Base-by-base conservation (phyloP, 2,113 vertebrate species). In the Polyodon spathula region DNA sequence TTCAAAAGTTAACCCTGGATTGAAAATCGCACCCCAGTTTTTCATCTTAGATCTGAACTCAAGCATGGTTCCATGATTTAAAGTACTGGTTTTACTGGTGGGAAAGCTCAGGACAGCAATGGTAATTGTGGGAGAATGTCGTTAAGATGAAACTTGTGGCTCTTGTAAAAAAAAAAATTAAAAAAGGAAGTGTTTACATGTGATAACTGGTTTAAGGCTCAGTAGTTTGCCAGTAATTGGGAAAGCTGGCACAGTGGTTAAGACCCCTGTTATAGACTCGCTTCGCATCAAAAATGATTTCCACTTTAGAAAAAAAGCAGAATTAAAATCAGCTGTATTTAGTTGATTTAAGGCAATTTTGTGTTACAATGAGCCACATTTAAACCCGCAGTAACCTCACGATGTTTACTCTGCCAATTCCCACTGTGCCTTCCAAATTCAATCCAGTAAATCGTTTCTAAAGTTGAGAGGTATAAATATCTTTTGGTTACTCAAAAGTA, bases 301-400 rank as follows among this genome's bases (percentile, higher is more conserved):
- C 78, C 76, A 72, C 77, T 76, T 78, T 75, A 84, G 73, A 83
- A 81, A 75, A 76, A 77, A 81, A 73, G 76, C 41, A 74, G 83
- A 84, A 88, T 88, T 81, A 81, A 88, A 89, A 90, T 89, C 86
- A 84, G 84, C 84, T 88, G 84, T 76, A 86, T 72, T 81, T 80
- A 62, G 81, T 81, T 79, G 83, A 84, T 78, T 74, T 73, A 87
- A 87, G 70, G 67, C 81, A 81, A 78, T 84, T 86, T 79, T 79
- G 76, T 67, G 67, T 79, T 85, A 84, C 83, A 83, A 82, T 83
- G 80, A 83, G 83, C 84, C 81, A 71, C 77, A 44, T 81, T 74
- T 85, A 85, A 83, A 86, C 85, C 84, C 85, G 73, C 84, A 78
- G 83, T 84, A 88, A 87, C 87, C 85, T 88, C 81, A 72, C 62